These are phyloP conservation scores for Limanda limanda DNA, from an alignment of 2,113 vertebrate species.

Conservation along the genomic window DNA sequence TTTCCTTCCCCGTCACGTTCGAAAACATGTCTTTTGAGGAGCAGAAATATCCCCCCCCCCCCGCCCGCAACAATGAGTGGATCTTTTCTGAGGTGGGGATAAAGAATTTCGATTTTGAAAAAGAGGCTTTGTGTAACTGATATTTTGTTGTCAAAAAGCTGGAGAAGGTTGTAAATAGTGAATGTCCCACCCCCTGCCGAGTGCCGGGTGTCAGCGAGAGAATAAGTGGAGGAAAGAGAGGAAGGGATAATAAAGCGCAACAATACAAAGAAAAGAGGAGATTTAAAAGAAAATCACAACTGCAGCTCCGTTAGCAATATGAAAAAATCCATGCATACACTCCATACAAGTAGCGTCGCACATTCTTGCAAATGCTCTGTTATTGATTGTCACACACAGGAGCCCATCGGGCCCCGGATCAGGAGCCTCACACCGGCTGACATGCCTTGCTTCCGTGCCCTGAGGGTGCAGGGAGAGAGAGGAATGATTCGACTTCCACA, in stretches of 20 bases:
- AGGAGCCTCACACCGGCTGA: constrained; percentile 35
- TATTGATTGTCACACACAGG: constrained; percentile 37
- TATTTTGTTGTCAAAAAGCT: constrained; percentile 42
- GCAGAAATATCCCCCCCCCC: neutral
- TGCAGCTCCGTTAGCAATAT: neutral
- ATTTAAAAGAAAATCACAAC: constrained; percentile 9
- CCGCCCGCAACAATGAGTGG: neutral
- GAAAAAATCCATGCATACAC: neutral
- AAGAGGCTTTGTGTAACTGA: constrained; percentile 23
- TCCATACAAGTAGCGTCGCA: neutral
- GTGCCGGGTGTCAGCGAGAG: neutral
- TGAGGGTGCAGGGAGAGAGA: constrained; percentile 18
- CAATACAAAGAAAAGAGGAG: neutral
- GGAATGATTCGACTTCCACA: constrained; percentile 44
- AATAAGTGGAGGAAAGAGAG: neutral
- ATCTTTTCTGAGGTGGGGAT: neutral
- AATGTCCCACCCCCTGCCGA: constrained; percentile 11
- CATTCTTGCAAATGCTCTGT: constrained; percentile 9
- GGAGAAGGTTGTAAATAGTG: constrained; percentile 36
- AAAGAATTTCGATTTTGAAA: constrained; percentile 3
- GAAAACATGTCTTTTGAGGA: constrained; percentile 12
- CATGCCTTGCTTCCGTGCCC: constrained; percentile 28
- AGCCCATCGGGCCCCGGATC: constrained; percentile 14
- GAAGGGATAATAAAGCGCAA: neutral
- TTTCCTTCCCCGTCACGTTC: constrained; percentile 16